phyloP scores from a whole-genome alignment of 2,113 vertebrate genomes.

The Myiozetetes cayanensis region DNA sequence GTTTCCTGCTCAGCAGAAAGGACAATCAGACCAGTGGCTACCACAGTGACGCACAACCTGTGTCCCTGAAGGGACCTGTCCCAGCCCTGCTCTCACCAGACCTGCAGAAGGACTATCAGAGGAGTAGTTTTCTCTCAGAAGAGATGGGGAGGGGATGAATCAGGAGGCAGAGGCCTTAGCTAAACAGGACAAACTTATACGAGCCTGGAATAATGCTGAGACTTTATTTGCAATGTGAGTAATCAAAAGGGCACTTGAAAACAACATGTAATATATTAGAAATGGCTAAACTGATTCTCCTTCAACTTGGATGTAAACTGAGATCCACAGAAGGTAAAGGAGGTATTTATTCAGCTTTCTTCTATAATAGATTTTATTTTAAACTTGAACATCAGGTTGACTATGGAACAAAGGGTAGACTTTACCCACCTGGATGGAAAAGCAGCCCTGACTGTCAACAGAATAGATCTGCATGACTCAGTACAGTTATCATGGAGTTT shows the following conservation, averaged over 20 bases:
- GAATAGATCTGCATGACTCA: not conserved
- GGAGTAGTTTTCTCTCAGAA: not conserved
- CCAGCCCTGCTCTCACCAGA: not conserved
- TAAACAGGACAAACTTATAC: not conserved
- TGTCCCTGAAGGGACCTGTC: not conserved
- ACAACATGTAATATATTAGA: not conserved
- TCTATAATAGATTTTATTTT: not conserved
- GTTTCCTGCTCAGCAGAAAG: not conserved
- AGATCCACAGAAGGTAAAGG: not conserved
- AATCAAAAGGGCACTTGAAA: not conserved
- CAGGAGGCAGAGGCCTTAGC: not conserved
- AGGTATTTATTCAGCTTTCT: not conserved
- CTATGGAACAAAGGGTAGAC: not conserved
- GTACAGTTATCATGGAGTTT: not conserved
- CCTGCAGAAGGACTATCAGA: not conserved
- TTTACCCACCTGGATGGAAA: not conserved
- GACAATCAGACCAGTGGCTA: not conserved
- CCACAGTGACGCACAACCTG: fast-evolving
- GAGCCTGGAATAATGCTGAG: not conserved
- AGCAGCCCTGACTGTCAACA: not conserved
- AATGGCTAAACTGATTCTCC: not conserved
- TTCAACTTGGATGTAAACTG: not conserved
- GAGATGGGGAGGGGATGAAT: fast-evolving
- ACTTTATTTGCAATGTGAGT: not conserved
- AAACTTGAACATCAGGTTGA: not conserved